Evolutionary conservation across 2,888 invertebrate genomes (phyloP), one percentile per base, ranked within the genome.

Genomic region (Diadegma fenestrale): DNA sequence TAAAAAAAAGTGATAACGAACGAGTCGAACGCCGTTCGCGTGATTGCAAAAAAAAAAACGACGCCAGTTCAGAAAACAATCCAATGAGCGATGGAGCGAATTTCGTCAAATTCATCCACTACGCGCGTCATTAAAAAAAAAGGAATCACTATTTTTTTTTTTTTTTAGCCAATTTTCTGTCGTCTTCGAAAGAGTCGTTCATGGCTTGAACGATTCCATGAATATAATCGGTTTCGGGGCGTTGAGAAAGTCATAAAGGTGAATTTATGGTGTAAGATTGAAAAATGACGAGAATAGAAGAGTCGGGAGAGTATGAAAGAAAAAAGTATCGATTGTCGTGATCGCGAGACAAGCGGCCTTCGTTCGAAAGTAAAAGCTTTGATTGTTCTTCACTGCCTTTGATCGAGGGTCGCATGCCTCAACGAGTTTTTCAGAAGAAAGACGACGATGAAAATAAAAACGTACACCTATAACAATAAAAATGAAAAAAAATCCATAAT

Each of bases 341-440:
- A 63, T 58, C 72, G 61, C 61, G 73, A 75, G 82, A 79, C 82
- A 76, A 37, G 88, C 89, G 91, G 84, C 89, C 88, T 88, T 90
- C 89, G 90, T 58, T 90, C 89, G 87, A 91, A 90, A 82, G 91
- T 89, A 87, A 87, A 90, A 87, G 87, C 88, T 89, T 87, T 88
- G 86, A 85, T 89, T 89, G 89, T 86, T 90, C 85, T 90, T 91
- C 91, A 91, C 89, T 91, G 90, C 90, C 89, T 91, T 90, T 89
- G 90, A 90, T 88, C 91, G 90, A 89, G 84, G 90, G 87, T 88
- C 89, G 90, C 88, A 77, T 85, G 84, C 80, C 83, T 75, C 73
- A 78, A 69, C 43, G 84, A 61, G 77, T 71, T 82, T 72, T 61
- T 71, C 80, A 80, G 85, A 81, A 87, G 43, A 64, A 79, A 68